phyloP scores from a whole-genome alignment of 2,113 vertebrate species.

The Sylvilagus bachmani region DNA sequence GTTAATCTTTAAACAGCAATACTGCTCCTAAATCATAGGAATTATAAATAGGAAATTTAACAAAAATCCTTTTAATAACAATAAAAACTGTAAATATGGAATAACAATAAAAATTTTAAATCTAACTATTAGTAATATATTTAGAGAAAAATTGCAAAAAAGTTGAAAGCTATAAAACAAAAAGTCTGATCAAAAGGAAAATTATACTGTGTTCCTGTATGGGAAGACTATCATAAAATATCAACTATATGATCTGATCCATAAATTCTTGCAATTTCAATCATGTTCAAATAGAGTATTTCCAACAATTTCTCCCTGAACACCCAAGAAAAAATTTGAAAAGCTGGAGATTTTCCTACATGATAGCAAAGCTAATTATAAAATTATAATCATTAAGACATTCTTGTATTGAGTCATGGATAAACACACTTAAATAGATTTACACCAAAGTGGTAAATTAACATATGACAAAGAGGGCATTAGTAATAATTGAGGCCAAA shows the following conservation, averaged over 20 bases:
- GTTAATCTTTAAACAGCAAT: neutral
- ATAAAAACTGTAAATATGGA: neutral
- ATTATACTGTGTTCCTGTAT: neutral
- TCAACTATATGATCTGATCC: neutral
- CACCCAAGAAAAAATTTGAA: neutral
- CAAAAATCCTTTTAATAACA: neutral
- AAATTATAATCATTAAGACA: neutral
- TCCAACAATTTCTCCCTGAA: neutral
- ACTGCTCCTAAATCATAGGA: neutral
- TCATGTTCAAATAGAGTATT: neutral
- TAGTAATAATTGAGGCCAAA: neutral
- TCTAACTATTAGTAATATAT: neutral
- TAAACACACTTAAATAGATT: neutral
- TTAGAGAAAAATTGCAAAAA: neutral
- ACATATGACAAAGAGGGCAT: neutral
- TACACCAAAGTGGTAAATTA: neutral
- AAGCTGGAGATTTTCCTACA: neutral
- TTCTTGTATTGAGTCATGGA: neutral
- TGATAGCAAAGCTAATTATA: neutral
- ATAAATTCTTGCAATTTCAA: neutral
- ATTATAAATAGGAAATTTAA: neutral
- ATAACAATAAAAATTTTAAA: too few species aligned
- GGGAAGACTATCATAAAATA: neutral
- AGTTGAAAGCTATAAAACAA: neutral
- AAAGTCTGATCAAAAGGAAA: neutral